A percentile compares a stretch with the other conserved stretches of the same genome.
Conservation (phyloP, 2,113 vertebrate genomes). For the Andinoacara biseriatus region DNA sequence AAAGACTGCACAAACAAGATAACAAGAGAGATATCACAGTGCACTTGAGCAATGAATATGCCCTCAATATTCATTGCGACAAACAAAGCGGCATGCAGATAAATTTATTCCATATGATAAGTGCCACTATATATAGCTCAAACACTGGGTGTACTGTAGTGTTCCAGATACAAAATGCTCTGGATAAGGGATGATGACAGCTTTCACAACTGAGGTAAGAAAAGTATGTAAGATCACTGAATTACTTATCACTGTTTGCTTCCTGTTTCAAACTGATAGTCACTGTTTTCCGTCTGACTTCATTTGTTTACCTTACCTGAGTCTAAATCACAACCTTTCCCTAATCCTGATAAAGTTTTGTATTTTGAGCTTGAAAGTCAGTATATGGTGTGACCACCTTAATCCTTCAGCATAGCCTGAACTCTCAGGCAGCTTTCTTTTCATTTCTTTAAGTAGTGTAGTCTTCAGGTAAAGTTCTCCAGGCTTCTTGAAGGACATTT, state of each 20-base stretch:
- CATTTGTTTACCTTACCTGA: too few species aligned
- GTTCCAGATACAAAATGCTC: constrained; percentile 27
- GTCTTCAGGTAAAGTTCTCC: too few species aligned
- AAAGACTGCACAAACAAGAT: constrained; percentile 69
- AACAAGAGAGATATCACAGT: constrained; percentile 54
- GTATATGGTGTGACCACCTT: too few species aligned
- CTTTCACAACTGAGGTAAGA: not conserved
- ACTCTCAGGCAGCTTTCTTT: too few species aligned
- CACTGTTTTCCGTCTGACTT: too few species aligned
- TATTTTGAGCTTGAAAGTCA: not conserved
- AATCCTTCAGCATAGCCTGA: too few species aligned
- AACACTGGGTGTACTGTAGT: constrained; percentile 14
- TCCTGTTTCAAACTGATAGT: not conserved
- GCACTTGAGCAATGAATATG: constrained; percentile 53
- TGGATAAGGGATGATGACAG: not conserved
- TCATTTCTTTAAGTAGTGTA: too few species aligned
- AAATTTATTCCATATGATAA: constrained; percentile 64
- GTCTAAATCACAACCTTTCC: not conserved
- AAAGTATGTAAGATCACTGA: not conserved
- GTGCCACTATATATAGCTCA: constrained; percentile 51
- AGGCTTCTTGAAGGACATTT: too few species aligned
- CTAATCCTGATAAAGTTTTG: not conserved
- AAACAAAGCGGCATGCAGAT: constrained; percentile 45
- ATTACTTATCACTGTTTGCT: not conserved
- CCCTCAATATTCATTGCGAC: constrained; percentile 58